Evolutionary conservation across 2,797 vertebrate species (phyloP).

Genomic region (Alca torda): DNA sequence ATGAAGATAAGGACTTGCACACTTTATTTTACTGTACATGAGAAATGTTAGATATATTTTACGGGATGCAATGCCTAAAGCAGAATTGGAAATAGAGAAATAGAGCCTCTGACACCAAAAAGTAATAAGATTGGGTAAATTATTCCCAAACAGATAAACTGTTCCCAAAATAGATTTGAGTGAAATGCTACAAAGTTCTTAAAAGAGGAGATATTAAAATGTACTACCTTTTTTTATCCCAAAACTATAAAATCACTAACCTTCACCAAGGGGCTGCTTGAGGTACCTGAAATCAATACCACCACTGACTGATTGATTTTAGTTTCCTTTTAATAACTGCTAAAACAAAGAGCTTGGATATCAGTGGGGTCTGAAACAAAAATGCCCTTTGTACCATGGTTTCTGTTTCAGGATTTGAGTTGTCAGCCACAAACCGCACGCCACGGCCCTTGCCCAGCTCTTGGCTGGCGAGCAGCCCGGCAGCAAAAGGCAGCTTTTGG

Average conservation of each 20-base stretch:
- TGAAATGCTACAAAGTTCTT: background rate
- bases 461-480: rapidly evolving
- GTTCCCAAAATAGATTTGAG: background rate
- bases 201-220: background rate
- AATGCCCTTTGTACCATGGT: background rate
- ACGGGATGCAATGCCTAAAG: background rate
- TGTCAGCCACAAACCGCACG: background rate
- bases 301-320: background rate
- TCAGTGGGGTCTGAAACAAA: background rate
- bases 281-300: background rate
- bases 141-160: background rate
- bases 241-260: background rate
- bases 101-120: background rate
- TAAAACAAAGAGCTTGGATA: background rate
- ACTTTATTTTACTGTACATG: background rate
- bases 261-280: background rate
- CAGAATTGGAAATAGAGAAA: background rate
- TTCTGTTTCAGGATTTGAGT: background rate
- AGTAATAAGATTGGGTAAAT: background rate
- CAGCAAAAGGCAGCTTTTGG: background rate
- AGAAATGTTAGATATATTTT: background rate
- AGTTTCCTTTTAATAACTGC: background rate
- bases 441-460: background rate
- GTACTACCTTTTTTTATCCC: background rate
- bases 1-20: background rate